Evolutionary conservation across 2,888 invertebrate species (phyloP), one percentile per base, ranked within the genome.

Genomic region (Hydriomena furcata): DNA sequence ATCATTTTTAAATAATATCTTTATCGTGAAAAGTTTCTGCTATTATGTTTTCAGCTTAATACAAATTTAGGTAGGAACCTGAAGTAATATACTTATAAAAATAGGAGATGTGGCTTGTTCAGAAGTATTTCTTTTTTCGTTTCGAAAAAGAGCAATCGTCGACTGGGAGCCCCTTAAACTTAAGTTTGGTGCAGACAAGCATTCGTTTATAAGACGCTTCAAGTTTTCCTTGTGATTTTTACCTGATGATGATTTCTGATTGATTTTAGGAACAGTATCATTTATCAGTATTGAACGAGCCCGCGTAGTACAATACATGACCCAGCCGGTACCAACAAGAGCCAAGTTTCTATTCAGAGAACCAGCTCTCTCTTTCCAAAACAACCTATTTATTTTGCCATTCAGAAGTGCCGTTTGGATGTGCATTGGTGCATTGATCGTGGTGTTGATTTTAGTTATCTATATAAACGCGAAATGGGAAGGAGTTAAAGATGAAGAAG

Each of bases 311-410:
- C 90, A 92, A 20, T 92, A 84, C 62, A 61, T 92, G 13, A 77
- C 84, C 0, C 73, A 80, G 44, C 89, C 91, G 0, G 73, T 81
- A 0, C 73, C 76, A 6, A 68, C 84, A 0, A 68, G 67, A 1
- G 65, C 89, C 0, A 84, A 76, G 49, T 93, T 94, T 61, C 82
- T 94, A 35, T 94, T 94, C 69, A 91, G 92, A 4, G 91, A 92
- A 48, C 94, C 94, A 0, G 91, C 93, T 1, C 76, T 94, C 4
- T 94, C 94, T 0, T 92, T 92, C 48, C 91, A 94, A 5, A 91
- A 91, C 54, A 95, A 94, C 68, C 86, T 95, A 48, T 94, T 93
- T 65, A 76, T 91, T 0, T 72, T 94, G 25, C 93, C 94, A 0
- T 94, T 94, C 65, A 85, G 90, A 24, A 77, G 75, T 1, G 68